Evolutionary conservation across 2,113 vertebrate species (phyloP).

Genomic region (Hoplias malabaricus): DNA sequence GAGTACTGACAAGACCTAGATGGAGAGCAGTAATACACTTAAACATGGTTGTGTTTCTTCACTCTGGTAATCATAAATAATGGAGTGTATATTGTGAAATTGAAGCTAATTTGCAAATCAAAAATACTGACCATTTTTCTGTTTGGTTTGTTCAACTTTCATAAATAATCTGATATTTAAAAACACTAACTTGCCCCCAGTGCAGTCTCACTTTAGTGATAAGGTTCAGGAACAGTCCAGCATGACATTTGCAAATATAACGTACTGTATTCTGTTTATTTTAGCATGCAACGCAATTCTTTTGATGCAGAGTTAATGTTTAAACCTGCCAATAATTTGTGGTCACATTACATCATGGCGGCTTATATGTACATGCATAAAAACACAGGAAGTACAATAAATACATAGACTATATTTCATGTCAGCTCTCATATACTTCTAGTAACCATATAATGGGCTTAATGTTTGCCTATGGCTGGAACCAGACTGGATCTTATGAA

Average conservation of each 20-base stretch:
- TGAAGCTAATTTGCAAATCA: no score
- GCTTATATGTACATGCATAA: neutral
- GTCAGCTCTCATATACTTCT: neutral
- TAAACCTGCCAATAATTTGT: conserved; percentile 1
- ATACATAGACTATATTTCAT: neutral
- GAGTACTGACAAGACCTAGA: conserved; percentile 67
- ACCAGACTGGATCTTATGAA: conserved; percentile 23
- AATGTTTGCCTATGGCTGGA: conserved; percentile 5
- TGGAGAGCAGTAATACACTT: neutral
- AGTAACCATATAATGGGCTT: conserved; percentile 5
- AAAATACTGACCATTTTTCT: no score
- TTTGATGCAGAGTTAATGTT: neutral
- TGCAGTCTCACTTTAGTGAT: no score
- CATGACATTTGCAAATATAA: no score
- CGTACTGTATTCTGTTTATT: neutral
- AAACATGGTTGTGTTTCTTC: neutral
- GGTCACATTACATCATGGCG: neutral
- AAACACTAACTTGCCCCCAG: no score
- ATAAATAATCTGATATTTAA: no score
- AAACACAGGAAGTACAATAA: neutral
- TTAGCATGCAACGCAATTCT: neutral
- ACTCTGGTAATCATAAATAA: no score
- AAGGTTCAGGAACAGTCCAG: no score
- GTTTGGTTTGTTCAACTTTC: no score
- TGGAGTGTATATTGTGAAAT: no score